A percentile compares a stretch with the other conserved stretches of the same genome.
Evolutionary conservation across 2,113 vertebrate genomes (phyloP).

Genomic region (Puntigrus tetrazona): DNA sequence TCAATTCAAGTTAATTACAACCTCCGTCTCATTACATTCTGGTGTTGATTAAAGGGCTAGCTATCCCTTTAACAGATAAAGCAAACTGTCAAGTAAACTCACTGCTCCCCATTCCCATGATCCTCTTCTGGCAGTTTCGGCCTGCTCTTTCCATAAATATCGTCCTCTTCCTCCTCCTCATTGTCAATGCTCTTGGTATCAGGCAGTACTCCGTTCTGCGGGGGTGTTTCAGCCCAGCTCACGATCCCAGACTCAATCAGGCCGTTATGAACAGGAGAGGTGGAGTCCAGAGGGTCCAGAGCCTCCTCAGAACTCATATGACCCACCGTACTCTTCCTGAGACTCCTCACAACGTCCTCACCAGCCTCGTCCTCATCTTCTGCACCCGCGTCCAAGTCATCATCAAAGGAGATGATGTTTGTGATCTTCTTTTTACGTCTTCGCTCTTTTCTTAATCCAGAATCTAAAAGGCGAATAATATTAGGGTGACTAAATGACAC

Average conservation of each 20-base stretch:
- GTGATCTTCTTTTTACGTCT: slow-evolving; percentile 95
- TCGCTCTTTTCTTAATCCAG: slow-evolving; percentile 84
- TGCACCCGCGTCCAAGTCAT: slow-evolving; percentile 82
- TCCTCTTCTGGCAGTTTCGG: slow-evolving; percentile 59
- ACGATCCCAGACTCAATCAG: slow-evolving; percentile 58
- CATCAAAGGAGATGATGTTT: slow-evolving; percentile 96
- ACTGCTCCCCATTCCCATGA: slow-evolving; percentile 66
- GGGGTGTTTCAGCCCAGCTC: slow-evolving; percentile 70
- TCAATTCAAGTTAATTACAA: neutral
- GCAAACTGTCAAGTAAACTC: slow-evolving; percentile 56
- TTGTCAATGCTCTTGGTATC: slow-evolving; percentile 72
- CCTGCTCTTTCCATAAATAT: slow-evolving; percentile 69
- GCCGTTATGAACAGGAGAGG: slow-evolving; percentile 66
- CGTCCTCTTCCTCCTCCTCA: slow-evolving; percentile 74
- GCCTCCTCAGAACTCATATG: slow-evolving; percentile 59
- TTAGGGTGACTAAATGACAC: neutral
- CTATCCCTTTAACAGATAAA: neutral
- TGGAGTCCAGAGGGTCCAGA: slow-evolving; percentile 60
- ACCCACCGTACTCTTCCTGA: slow-evolving; percentile 28
- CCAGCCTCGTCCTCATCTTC: slow-evolving; percentile 62
- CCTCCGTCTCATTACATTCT: neutral
- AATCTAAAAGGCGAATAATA: slow-evolving; percentile 72
- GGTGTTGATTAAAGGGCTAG: neutral
- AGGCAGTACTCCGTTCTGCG: slow-evolving; percentile 59
- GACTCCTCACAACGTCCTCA: neutral